Evolutionary conservation across 2,797 vertebrate genomes (phyloP), one percentile per base, ranked within the genome.

Genomic region (Sphenopsis melanotis): DNA sequence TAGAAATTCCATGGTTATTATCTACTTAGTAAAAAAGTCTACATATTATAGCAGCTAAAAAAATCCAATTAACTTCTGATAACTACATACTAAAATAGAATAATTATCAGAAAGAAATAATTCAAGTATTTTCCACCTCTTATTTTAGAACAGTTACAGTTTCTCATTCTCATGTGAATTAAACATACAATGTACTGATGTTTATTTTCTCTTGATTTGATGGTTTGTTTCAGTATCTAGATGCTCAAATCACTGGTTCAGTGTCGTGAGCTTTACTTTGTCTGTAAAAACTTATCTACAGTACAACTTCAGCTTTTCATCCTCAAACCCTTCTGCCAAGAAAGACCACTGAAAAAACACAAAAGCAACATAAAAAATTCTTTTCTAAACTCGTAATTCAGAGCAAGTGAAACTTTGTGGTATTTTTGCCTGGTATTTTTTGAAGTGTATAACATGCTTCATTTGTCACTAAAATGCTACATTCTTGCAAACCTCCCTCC

Each of bases 401-500:
- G 27, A 80, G 41, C 8, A 83, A 37, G 11, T 15, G 37, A 72
- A 68, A 39, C 24, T 55, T 79, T 59, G n/a, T 30, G 15, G 32
- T 63, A 29, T 63, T 76, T 82, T 42, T 56, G 11, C 27, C n/a
- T 4, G 1, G 15, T 61, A 37, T 65, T 23, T 44, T 61, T 70
- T 46, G 14, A 79, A 42, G 22, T 15, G 2, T 44, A 27, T 26
- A 68, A 60, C 59, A 72, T n/a, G 41, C 18, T 60, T 66, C 15
- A n/a, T 19, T 61, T 89, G 37, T 65, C 47, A 57, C 4, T 53
- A 32, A 77, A 74, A 53, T 42, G 26, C 23, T 83, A 41, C 16
- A 3, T 42, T 86, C 60, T 52, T 55, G 24, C 1, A 6, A 1
- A 6, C 4, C 4, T 13, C 21, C 2, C 4, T 50, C 11, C 8